Evolutionary conservation across 2,888 invertebrate genomes (phyloP).

Genomic region (Drepana falcataria): DNA sequence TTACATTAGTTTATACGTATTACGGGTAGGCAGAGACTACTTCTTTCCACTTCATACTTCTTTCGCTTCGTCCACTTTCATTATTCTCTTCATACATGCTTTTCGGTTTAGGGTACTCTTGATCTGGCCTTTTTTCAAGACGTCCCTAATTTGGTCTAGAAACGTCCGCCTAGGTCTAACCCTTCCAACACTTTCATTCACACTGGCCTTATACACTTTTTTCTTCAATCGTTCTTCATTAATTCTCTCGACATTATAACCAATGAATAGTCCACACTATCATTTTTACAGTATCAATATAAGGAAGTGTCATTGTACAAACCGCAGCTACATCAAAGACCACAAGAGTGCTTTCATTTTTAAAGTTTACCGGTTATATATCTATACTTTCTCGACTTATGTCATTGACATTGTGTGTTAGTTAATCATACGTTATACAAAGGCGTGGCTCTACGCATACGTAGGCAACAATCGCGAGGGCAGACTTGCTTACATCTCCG

Average conservation of each 20-base stretch:
- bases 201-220: too few species aligned
- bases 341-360: constrained; percentile 36
- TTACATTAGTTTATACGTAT: neutral
- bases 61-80: too few species aligned
- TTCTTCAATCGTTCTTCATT: neutral
- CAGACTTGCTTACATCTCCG: neutral
- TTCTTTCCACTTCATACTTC: too few species aligned
- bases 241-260: neutral
- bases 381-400: constrained; percentile 50
- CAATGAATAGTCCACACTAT: too few species aligned
- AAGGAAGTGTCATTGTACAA: constrained; percentile 20
- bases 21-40: too few species aligned
- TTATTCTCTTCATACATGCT: too few species aligned
- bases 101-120: too few species aligned
- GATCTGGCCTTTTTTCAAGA: too few species aligned
- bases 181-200: too few species aligned
- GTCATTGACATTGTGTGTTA: constrained; percentile 45
- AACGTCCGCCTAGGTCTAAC: too few species aligned
- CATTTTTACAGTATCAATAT: neutral
- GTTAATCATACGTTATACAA: constrained; percentile 7
- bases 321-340: neutral
- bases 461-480: neutral
- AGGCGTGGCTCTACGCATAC: constrained; percentile 5
- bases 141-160: too few species aligned
- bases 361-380: constrained; percentile 35